Evolutionary conservation across 1,140 invertebrate genomes (phyloP).

Genomic region (Kradibia gibbosae): DNA sequence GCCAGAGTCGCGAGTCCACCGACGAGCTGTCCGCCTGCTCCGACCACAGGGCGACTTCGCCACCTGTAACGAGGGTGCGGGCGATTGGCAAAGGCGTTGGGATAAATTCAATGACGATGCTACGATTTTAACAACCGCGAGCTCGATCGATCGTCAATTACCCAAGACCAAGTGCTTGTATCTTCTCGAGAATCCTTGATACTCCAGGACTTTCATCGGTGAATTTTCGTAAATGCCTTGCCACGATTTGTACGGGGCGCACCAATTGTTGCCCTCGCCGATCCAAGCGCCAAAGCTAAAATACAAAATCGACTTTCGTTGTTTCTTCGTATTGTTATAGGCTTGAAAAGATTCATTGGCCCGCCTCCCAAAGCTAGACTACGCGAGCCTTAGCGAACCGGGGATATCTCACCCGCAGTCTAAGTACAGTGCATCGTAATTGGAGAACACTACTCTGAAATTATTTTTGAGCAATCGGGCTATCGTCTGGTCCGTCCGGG

Average conservation of each 20-base stretch:
- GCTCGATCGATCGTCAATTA: slow-evolving; percentile 55
- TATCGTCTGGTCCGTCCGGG: slow-evolving; percentile 76
- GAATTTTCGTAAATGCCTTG: slow-evolving; percentile 88
- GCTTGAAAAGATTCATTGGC: too few relatives aligned
- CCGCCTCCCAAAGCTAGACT: too few relatives aligned
- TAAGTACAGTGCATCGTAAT: slow-evolving; percentile 88
- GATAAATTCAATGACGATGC: too few relatives aligned
- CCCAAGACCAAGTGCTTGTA: slow-evolving; percentile 74
- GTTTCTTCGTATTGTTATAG: too few relatives aligned
- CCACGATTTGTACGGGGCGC: slow-evolving; percentile 90
- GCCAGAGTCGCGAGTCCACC: slow-evolving; percentile 83
- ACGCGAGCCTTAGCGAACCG: too few relatives aligned
- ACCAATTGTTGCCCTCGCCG: slow-evolving; percentile 85
- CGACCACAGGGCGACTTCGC: slow-evolving; percentile 86
- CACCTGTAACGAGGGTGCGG: slow-evolving; percentile 74
- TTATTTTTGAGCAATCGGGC: slow-evolving; percentile 79
- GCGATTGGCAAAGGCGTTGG: too few relatives aligned
- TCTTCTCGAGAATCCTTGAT: slow-evolving; percentile 65
- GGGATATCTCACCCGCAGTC: slow-evolving; percentile 80
- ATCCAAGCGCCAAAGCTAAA: slow-evolving; percentile 75
- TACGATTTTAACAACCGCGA: too few relatives aligned
- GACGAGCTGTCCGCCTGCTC: slow-evolving; percentile 82
- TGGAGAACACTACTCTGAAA: slow-evolving; percentile 85
- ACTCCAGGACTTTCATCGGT: slow-evolving; percentile 73
- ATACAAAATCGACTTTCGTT: too few relatives aligned